Conservation (phyloP, 1,140 invertebrate genomes). For the Drosophila prosaltans region DNA sequence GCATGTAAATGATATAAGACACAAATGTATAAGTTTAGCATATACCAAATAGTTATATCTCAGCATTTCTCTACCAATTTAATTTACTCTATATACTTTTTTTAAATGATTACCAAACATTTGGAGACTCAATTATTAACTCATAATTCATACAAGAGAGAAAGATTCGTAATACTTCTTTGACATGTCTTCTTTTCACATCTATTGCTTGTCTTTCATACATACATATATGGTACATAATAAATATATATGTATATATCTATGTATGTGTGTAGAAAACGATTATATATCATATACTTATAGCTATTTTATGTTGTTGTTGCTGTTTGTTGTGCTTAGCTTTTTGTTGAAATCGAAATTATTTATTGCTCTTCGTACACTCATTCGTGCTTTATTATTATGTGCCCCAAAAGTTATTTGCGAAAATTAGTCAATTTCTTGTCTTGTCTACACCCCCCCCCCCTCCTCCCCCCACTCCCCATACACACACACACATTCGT, state of each 20-base stretch:
- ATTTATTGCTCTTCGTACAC: conserved; percentile 50
- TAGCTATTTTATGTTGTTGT: conserved; percentile 7
- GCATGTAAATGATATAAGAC: too few relatives aligned
- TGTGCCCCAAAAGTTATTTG: conserved; percentile 71
- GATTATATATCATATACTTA: conserved; percentile 1
- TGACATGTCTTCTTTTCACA: neutral
- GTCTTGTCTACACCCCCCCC: conserved; percentile 7
- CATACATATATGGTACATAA: neutral
- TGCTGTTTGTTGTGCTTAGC: conserved; percentile 11
- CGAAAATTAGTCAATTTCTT: conserved; percentile 75
- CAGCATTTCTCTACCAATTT: too few relatives aligned
- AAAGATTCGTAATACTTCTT: conserved; percentile 19
- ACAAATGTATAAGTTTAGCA: too few relatives aligned
- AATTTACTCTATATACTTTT: too few relatives aligned
- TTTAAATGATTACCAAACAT: conserved; percentile 69
- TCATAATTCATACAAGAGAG: conserved; percentile 34
- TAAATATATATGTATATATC: neutral
- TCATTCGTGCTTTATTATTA: conserved; percentile 36
- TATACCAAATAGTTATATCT: too few relatives aligned
- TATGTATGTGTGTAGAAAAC: neutral
- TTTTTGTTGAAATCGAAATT: conserved; percentile 65
- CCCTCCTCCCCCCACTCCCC: neutral
- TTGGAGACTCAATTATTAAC: conserved; percentile 61
- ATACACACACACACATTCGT: too few relatives aligned
- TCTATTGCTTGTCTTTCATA: neutral